Conservation (phyloP, 2,888 invertebrate species). For the Spisula solida region DNA sequence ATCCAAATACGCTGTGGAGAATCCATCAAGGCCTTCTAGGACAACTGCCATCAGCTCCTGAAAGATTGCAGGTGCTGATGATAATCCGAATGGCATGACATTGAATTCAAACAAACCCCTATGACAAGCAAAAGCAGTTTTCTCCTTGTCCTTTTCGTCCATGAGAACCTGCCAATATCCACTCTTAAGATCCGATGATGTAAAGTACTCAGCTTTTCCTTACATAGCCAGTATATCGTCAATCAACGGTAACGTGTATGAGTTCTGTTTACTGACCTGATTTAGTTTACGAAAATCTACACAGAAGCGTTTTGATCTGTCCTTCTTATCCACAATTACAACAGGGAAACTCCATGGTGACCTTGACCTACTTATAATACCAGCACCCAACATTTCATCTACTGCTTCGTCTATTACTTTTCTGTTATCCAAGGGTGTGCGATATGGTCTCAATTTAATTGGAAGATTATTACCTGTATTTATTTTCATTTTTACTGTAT, state of each 20-base stretch:
- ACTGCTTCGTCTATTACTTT: slow-evolving; percentile 59
- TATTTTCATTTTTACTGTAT: slow-evolving; percentile 61
- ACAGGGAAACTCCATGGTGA: slow-evolving; percentile 38
- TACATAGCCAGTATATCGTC: slow-evolving; percentile 53
- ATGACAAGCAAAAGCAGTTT: slow-evolving; percentile 59
- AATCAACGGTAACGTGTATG: slow-evolving; percentile 54
- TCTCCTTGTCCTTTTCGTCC: slow-evolving; percentile 49
- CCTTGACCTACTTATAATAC: slow-evolving; percentile 29
- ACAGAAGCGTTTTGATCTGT: slow-evolving; percentile 56
- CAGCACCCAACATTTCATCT: slow-evolving; percentile 53
- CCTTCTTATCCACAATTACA: slow-evolving; percentile 40
- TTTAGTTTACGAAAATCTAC: slow-evolving; percentile 46
- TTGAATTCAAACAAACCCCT: slow-evolving; percentile 55
- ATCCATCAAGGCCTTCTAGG: slow-evolving; percentile 54
- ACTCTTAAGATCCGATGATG: slow-evolving; percentile 46
- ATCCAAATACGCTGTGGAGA: slow-evolving; percentile 50
- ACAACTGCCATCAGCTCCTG: slow-evolving; percentile 58
- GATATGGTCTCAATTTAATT: slow-evolving; percentile 54
- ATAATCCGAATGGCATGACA: slow-evolving; percentile 55
- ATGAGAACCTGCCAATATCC: slow-evolving; percentile 63
- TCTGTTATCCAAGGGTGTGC: slow-evolving; percentile 62
- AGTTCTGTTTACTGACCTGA: slow-evolving; percentile 40
- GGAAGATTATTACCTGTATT: slow-evolving; percentile 56
- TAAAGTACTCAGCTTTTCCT: slow-evolving; percentile 55
- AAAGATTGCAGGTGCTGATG: slow-evolving; percentile 60